A percentile compares a stretch with the other conserved stretches of the same genome.
phyloP scores from a whole-genome alignment of 2,888 invertebrate species.

The Lissocephala sabroskyi region DNA sequence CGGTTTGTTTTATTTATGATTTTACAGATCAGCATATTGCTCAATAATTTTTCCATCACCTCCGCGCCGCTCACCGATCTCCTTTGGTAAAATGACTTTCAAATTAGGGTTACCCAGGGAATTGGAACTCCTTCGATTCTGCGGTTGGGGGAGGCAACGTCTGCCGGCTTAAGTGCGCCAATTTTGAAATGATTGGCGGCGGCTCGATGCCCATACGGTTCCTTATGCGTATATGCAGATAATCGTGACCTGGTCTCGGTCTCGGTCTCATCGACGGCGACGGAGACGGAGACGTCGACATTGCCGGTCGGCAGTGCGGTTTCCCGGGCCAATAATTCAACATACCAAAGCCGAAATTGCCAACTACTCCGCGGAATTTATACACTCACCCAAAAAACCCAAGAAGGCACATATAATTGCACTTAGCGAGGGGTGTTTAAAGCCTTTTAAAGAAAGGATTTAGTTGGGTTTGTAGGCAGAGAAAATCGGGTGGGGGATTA shows the following conservation, averaged over 20 bases:
- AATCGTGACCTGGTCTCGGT: conserved; percentile 70
- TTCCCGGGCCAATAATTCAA: conserved; percentile 35
- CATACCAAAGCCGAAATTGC: conserved; percentile 16
- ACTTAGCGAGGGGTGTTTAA: too few relatives aligned
- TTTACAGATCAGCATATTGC: conserved; percentile 72
- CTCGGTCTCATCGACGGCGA: too few relatives aligned
- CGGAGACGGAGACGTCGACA: too few relatives aligned
- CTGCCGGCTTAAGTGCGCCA: conserved; percentile 66
- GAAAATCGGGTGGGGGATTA: too few relatives aligned
- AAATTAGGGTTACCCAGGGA: conserved; percentile 37
- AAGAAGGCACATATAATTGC: too few relatives aligned
- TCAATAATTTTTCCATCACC: conserved; percentile 64
- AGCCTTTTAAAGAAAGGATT: too few relatives aligned
- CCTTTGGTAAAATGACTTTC: conserved; percentile 65
- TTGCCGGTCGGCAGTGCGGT: conserved; percentile 18
- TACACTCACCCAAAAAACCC: too few relatives aligned
- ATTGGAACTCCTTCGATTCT: not conserved
- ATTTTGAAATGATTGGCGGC: conserved; percentile 66
- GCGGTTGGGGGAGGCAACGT: too few relatives aligned
- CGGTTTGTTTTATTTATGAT: conserved; percentile 67
- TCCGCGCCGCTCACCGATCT: conserved; percentile 16
- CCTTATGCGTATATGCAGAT: conserved; percentile 64
- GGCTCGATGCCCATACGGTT: not conserved
- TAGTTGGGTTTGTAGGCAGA: too few relatives aligned
- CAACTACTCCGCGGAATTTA: not conserved